Conservation (phyloP, 2,113 vertebrate species). For the Pangasianodon hypophthalmus region DNA sequence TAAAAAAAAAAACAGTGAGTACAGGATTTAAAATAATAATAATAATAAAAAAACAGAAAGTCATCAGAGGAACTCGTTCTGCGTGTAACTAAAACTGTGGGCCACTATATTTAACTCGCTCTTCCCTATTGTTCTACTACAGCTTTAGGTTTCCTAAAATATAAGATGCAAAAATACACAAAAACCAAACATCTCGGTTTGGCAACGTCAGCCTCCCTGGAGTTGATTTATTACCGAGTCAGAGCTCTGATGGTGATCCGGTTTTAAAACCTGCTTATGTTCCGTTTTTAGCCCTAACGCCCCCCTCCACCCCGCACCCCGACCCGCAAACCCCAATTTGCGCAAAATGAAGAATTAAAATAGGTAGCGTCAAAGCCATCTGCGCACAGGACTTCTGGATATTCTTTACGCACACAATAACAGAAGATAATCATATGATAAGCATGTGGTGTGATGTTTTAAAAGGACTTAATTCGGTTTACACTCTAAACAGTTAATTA, state of each 20-base stretch:
- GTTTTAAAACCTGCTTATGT: conserved; percentile 44
- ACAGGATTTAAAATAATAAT: background rate
- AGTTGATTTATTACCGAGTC: conserved; percentile 44
- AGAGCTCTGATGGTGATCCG: conserved; percentile 46
- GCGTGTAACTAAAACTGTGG: background rate
- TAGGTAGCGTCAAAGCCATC: background rate
- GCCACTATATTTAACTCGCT: background rate
- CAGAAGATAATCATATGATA: background rate
- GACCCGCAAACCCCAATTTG: background rate
- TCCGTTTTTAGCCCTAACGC: conserved; percentile 30
- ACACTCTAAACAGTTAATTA: background rate
- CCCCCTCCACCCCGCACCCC: background rate
- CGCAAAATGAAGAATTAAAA: conserved; percentile 11
- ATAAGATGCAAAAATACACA: conserved; percentile 36
- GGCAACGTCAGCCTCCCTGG: conserved; percentile 35
- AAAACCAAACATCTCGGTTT: conserved; percentile 48
- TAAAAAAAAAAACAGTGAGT: background rate
- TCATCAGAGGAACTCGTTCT: background rate
- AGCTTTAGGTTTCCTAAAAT: conserved; percentile 26
- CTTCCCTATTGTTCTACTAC: conserved; percentile 26
- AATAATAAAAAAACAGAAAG: background rate
- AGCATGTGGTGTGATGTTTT: background rate
- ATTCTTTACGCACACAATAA: background rate
- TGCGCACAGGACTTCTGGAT: background rate
- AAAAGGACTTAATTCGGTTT: background rate